Conservation (phyloP, 64 coral and sea anemone genomes). For the Montipora efflorescens region DNA sequence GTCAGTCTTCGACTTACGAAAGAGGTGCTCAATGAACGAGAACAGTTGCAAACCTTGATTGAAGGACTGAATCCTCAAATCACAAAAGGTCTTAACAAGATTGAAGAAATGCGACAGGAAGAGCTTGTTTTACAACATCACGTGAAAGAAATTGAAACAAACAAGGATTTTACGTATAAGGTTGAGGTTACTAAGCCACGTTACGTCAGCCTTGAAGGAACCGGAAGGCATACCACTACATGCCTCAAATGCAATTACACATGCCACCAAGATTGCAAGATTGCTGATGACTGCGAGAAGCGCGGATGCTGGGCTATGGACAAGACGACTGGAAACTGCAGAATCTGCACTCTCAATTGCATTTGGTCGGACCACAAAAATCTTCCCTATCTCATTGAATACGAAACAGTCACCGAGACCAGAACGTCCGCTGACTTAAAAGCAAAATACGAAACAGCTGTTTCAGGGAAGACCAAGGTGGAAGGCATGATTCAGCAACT, state of each 20-base stretch:
- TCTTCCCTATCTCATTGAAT: neutral
- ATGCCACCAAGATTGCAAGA: neutral
- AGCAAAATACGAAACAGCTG: neutral
- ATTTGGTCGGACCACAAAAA: neutral
- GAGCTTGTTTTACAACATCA: neutral
- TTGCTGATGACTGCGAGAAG: neutral
- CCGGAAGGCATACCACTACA: conserved; percentile 6
- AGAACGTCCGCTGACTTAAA: neutral
- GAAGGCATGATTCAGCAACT: neutral
- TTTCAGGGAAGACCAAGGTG: neutral
- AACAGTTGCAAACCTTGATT: neutral
- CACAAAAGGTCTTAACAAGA: neutral
- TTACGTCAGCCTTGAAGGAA: neutral
- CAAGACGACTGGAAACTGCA: neutral
- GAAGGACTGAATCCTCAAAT: neutral
- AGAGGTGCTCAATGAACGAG: neutral
- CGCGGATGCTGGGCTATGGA: neutral
- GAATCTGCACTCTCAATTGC: neutral
- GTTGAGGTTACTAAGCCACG: neutral
- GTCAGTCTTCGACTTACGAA: neutral
- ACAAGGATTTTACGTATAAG: neutral
- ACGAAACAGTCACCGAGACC: neutral
- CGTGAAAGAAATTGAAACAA: neutral
- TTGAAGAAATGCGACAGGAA: conserved; percentile 28
- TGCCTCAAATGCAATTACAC: neutral